Evolutionary conservation across 1,140 invertebrate genomes (phyloP), one percentile per base, ranked within the genome.

Genomic region (Matsumurasca onukii): DNA sequence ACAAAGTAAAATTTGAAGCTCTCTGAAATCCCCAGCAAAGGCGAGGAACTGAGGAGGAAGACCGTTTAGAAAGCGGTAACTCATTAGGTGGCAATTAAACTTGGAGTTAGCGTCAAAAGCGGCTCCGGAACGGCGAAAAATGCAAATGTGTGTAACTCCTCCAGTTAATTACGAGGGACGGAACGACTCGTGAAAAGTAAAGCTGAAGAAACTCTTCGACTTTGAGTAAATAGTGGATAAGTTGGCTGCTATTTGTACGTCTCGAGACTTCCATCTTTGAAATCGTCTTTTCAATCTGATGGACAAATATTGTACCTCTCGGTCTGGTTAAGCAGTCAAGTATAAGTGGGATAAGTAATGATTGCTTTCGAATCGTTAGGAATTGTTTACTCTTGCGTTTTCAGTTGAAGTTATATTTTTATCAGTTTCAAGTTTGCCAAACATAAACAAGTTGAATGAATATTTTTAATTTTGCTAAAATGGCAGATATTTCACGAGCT

Each of bases 21-120:
- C n/a, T n/a, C n/a, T n/a, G n/a, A n/a, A n/a, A n/a, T n/a, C n/a
- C n/a, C n/a, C n/a, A n/a, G n/a, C n/a, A n/a, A n/a, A n/a, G n/a
- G n/a, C n/a, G n/a, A n/a, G n/a, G n/a, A n/a, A n/a, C n/a, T n/a
- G n/a, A n/a, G 30, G 55, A 12, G 55, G 30, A 59, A 59, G 55
- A 59, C 25, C 55, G 55, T 59, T 59, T 24, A 27, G 55, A 9
- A 9, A 17, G 22, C 3, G 30, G 24, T 59, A 59, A 59, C 55
- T 59, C 55, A 59, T 59, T 59, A 59, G 55, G 3, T 5, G 55
- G 55, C 55, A 59, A 59, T 59, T 29, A 59, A 59, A 59, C 55
- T 59, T 59, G 24, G 34, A 5, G 17, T 39, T 39, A 39, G 34
- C 34, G 55, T 59, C 55, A 59, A 59, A 59, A 59, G 55, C 55